Conservation (phyloP, 2,113 vertebrate genomes). For the Sphaerodactylus townsendi region DNA sequence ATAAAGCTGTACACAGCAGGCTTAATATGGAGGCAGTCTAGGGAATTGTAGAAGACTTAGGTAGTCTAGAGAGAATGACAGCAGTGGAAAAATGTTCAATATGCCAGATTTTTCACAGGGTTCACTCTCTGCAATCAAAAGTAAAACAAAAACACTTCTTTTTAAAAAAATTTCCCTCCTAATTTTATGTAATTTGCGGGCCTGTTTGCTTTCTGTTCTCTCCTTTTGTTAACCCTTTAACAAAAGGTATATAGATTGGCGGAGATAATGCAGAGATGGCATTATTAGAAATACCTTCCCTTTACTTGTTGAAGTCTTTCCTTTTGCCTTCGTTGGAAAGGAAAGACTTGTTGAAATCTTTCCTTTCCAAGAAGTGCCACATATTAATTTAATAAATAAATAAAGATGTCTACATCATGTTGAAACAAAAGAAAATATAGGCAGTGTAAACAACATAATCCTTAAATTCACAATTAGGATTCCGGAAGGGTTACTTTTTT, state of each 20-base stretch:
- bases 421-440: slow-evolving; percentile 67
- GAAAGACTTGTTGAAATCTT: slow-evolving; percentile 55
- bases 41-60: slow-evolving; percentile 80
- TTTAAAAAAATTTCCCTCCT: slow-evolving; percentile 17
- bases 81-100: slow-evolving; percentile 58
- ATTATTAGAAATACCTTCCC: slow-evolving; percentile 65
- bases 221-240: slow-evolving; percentile 27
- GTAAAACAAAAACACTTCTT: slow-evolving; percentile 67
- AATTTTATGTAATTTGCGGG: slow-evolving; percentile 16
- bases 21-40: slow-evolving; percentile 76
- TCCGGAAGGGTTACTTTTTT: slow-evolving; percentile 30
- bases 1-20: slow-evolving; percentile 82
- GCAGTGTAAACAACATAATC: slow-evolving; percentile 21
- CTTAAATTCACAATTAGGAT: slow-evolving; percentile 29
- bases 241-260: slow-evolving; percentile 31
- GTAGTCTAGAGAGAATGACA: slow-evolving; percentile 75
- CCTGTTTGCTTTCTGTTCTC: slow-evolving; percentile 33
- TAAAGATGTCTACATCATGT: slow-evolving; percentile 44
- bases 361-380: slow-evolving; percentile 42
- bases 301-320: slow-evolving; percentile 53
- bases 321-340: too few species aligned
- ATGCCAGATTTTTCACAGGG: slow-evolving; percentile 65
- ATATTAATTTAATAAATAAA: slow-evolving; percentile 37
- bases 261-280: slow-evolving; percentile 7
- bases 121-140: slow-evolving; percentile 71